Evolutionary conservation across 2,888 invertebrate genomes (phyloP).

Genomic region (Lithophane semibrunnea): DNA sequence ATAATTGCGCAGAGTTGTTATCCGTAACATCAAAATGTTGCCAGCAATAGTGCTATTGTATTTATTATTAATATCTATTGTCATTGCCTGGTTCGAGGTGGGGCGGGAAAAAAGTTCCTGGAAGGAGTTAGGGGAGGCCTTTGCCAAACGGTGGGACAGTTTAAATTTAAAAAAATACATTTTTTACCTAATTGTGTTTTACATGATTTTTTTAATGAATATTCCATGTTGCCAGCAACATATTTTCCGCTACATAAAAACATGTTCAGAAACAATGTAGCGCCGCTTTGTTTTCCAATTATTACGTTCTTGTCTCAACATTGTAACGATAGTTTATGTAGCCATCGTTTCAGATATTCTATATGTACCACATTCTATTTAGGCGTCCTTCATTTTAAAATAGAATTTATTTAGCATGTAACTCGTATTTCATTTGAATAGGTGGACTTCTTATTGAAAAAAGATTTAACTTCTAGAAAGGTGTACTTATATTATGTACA

Average conservation of each 20-base stretch:
- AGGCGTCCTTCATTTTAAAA: constrained; percentile 9
- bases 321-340: constrained; percentile 5
- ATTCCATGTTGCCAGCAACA: neutral
- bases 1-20: neutral
- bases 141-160: too few species aligned
- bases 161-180: too few species aligned
- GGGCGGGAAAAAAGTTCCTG: too few species aligned
- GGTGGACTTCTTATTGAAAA: neutral
- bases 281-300: neutral
- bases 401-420: neutral
- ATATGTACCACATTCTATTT: constrained; percentile 2
- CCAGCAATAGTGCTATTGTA: too few species aligned
- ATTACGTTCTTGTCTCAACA: neutral
- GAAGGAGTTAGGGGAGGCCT: too few species aligned
- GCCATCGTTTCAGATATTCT: neutral
- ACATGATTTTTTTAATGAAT: neutral
- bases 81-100: too few species aligned
- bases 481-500: neutral
- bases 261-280: constrained; percentile 1
- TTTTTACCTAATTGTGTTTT: too few species aligned
- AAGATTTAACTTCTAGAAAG: neutral
- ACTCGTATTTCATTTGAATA: neutral
- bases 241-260: neutral
- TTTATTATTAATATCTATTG: too few species aligned
- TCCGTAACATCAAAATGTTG: neutral